Percentiles rank a stretch among this genome's conserved stretches.
Conservation (phyloP, 2,888 invertebrate genomes). For the Loripinus fragilis region DNA sequence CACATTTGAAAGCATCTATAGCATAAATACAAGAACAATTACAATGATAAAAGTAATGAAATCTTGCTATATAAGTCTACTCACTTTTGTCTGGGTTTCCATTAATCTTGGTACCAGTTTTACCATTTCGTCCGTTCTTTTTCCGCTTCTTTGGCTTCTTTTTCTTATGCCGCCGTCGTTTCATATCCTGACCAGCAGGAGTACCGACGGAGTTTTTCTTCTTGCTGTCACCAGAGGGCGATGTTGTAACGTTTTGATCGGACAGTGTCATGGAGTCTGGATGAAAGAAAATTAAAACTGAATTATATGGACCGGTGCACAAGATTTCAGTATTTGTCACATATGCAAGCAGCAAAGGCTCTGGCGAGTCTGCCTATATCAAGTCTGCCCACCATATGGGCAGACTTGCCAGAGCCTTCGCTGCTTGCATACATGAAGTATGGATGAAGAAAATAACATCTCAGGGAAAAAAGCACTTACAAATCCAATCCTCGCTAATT, state of each 20-base stretch:
- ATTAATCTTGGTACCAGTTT: conserved; percentile 18
- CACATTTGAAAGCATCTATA: no score
- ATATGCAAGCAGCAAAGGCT: no score
- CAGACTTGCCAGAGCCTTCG: no score
- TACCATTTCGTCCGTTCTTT: conserved; percentile 43
- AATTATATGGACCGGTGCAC: no score
- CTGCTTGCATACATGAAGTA: no score
- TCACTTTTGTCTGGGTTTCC: conserved; percentile 21
- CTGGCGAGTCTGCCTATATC: no score
- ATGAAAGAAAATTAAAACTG: neutral
- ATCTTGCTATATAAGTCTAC: neutral
- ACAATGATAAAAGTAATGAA: no score
- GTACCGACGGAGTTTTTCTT: conserved; percentile 24
- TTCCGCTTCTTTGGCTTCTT: conserved; percentile 42
- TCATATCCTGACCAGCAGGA: conserved; percentile 53
- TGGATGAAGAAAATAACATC: no score
- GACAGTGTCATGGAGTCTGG: conserved; percentile 48
- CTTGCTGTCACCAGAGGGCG: conserved; percentile 19
- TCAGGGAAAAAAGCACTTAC: no score
- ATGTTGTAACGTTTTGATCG: conserved; percentile 54
- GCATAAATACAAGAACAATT: neutral
- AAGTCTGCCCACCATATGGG: no score
- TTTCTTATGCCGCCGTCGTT: conserved; percentile 31
- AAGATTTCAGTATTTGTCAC: no score
- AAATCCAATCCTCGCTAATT: no score